Base-by-base conservation (phyloP, 1,140 invertebrate genomes). In the Myzus persicae region DNA sequence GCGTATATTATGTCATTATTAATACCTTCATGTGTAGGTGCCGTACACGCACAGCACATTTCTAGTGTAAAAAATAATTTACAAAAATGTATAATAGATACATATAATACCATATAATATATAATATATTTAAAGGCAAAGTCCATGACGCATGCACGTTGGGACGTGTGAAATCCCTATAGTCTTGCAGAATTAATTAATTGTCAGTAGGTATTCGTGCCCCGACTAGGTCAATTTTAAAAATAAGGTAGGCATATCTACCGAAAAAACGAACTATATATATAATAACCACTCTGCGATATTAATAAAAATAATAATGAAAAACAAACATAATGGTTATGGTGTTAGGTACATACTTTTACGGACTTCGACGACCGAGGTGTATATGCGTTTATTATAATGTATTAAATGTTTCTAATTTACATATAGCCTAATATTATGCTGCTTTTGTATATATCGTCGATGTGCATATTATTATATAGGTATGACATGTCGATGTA, bases 121-220 rank as follows among this genome's bases (percentile, higher is more conserved):
- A 14, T n/a, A 18, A n/a, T n/a, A 76, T 76, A n/a, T 76, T n/a
- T 76, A n/a, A 76, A 76, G n/a, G 59, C n/a, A 76, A 14, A 18
- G 11, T 76, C 22, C n/a, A n/a, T 76, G 59, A 5, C 1, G 59
- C 36, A 7, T 82, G 11, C 20, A 36, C 14, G 4, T 36, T 20
- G 85, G n/a, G 48, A 87, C 18, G 85, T 48, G 46, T 88, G 46
- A 38, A 89, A 89, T 51, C 46, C 87, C 87, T 51, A 89, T 38
- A 38, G 87, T 51, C n/a, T 89, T 51, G 59, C 14, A 18, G n/a
- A 89, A 89, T 51, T 89, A 46, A 89, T 89, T 89, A 89, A 89
- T 89, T 51, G 51, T 89, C 14, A 51, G 87, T n/a, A n/a, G n/a
- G n/a, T 38, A 22, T 89, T 48, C 87, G 87, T 89, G 87, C 26